These are phyloP conservation scores for Saccostrea glomerata DNA, from an alignment of 1,140 invertebrate genomes.

Conservation along the genomic window DNA sequence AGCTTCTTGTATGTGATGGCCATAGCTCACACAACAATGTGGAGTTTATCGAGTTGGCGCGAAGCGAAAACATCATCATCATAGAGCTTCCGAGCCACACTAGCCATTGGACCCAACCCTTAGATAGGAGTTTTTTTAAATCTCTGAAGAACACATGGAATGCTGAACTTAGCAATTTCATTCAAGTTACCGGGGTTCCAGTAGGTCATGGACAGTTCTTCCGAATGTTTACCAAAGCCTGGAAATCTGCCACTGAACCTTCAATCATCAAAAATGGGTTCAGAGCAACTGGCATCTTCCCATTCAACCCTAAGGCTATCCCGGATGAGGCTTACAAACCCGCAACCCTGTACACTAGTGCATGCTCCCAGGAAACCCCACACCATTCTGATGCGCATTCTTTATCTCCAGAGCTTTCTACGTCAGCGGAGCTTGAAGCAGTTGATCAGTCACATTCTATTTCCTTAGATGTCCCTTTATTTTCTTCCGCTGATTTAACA, in stretches of 20 bases:
- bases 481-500: too few relatives aligned
- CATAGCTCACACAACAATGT: constrained; percentile 44
- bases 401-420: too few relatives aligned
- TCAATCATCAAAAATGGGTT: not conserved
- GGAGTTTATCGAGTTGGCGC: constrained; percentile 27
- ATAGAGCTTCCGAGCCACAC: constrained; percentile 45
- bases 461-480: too few relatives aligned
- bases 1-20: constrained; percentile 48
- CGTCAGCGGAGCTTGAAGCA: too few relatives aligned
- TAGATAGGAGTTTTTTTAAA: constrained; percentile 19
- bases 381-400: too few relatives aligned
- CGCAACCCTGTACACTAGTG: too few relatives aligned
- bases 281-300: not conserved
- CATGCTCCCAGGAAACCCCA: too few relatives aligned
- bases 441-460: too few relatives aligned
- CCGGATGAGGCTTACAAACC: too few relatives aligned
- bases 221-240: not conserved
- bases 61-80: constrained; percentile 19
- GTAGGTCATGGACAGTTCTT: constrained; percentile 35
- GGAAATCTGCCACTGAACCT: not conserved
- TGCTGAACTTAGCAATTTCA: not conserved
- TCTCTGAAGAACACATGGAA: not conserved
- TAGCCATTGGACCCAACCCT: constrained; percentile 48
- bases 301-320: too few relatives aligned
- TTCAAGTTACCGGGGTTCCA: not conserved